Evolutionary conservation across 1,140 invertebrate genomes (phyloP), one percentile per base, ranked within the genome.

Genomic region (Euura saliciscinereae): DNA sequence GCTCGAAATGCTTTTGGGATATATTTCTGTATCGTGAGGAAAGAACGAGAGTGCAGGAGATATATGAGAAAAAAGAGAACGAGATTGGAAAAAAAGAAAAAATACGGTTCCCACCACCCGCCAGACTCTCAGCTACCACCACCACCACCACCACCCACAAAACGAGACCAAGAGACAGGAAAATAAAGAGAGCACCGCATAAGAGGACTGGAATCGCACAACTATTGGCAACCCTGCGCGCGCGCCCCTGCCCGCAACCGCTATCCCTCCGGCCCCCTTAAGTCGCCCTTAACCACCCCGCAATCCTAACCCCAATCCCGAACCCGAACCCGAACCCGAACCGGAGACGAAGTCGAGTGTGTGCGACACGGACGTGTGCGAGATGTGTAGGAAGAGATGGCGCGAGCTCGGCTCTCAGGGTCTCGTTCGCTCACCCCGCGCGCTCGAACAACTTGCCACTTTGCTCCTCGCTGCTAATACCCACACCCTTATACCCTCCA

Each of bases 221-320:
- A 66, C 74, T 76, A 79, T 70, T 75, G 75, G 70, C 75, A 74
- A 75, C 75, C 65, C 68, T 71, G 75, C 76, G 68, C 44, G 28
- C 28, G 45, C 65, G 65, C 43, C 74, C 65, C 66, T 44, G 43
- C 43, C 68, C 68, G 4, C 42, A 44, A 67, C 66, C 13, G 8
- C 59, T 64, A 59, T n/a, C 66, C 64, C 44, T 59, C 11, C 59
- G 45, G 68, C 69, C 44, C 68, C 68, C 13, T 68, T 45, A 44
- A 45, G 68, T 43, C 64, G 69, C 70, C 44, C 68, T 75, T 75
- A 69, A 59, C 45, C 73, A 65, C 73, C 44, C 72, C 69, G 71
- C 73, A 69, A 78, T 77, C 71, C 72, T 78, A 79, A 78, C 73
- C 78, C 74, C 78, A 74, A 78, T 74, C 76, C 72, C 69, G 78